Conservation (phyloP, 2,797 vertebrate genomes). For the Gymnodraco acuticeps region DNA sequence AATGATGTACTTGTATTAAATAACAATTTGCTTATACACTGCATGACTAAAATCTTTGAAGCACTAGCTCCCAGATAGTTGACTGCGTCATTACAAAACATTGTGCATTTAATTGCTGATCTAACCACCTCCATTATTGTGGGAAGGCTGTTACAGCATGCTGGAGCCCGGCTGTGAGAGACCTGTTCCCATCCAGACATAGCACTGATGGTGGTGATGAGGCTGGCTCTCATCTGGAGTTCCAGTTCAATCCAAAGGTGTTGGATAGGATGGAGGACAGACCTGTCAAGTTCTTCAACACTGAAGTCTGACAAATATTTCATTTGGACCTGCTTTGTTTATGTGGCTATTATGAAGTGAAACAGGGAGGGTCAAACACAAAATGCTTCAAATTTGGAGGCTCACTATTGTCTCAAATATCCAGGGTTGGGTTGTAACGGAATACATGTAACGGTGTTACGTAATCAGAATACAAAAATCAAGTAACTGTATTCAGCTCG, state of each 20-base stretch:
- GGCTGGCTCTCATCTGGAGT: background rate
- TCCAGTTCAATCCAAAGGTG: background rate
- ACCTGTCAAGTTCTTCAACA: background rate
- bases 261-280: background rate
- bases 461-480: too few relatives aligned
- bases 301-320: background rate
- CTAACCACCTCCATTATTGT: background rate
- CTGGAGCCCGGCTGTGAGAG: constrained; percentile 1
- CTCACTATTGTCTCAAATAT: background rate
- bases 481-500: too few relatives aligned
- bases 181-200: background rate
- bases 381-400: background rate
- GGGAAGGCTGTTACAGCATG: background rate
- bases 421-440: too few relatives aligned
- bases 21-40: background rate
- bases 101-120: background rate
- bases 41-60: background rate
- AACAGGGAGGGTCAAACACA: background rate
- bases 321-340: background rate
- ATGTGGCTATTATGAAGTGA: background rate
- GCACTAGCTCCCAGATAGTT: background rate
- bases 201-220: background rate
- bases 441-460: too few relatives aligned
- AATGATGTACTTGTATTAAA: constrained; percentile 2
- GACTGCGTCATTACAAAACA: background rate